These are phyloP conservation scores for Hippolais icterina DNA, from an alignment of 2,113 vertebrate species.

Conservation along the genomic window DNA sequence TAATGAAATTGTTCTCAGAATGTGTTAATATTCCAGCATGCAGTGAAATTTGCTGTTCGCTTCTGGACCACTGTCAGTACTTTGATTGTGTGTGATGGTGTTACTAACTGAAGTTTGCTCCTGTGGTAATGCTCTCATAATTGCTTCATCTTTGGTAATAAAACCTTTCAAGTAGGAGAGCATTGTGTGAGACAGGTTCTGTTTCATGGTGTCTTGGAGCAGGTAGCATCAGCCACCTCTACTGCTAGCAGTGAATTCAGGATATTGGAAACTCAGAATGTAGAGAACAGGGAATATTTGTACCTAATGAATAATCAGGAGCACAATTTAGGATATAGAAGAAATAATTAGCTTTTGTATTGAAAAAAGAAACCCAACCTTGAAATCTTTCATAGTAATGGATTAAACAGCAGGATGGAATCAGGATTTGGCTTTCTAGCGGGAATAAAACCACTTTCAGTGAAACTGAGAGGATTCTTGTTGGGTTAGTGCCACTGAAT, in stretches of 20 bases:
- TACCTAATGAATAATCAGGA: not conserved
- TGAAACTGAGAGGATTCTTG: not conserved
- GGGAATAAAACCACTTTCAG: not conserved
- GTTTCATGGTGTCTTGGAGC: not conserved
- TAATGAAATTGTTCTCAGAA: not conserved
- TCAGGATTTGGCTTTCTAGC: not conserved
- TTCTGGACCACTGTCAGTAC: not conserved
- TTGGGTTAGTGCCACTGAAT: not conserved
- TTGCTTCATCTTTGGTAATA: not conserved
- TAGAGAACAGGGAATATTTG: not conserved
- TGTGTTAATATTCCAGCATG: not conserved
- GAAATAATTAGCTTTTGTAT: not conserved
- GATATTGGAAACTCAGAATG: not conserved
- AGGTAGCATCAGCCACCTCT: not conserved
- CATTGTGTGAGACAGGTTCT: not conserved
- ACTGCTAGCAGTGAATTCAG: not conserved
- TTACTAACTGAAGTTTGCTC: not conserved
- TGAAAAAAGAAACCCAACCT: not conserved
- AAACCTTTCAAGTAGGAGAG: not conserved
- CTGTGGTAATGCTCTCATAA: not conserved
- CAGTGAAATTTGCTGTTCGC: fast-evolving
- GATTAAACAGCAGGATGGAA: not conserved
- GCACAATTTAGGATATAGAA: not conserved
- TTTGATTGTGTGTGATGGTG: not conserved
- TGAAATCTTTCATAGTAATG: not conserved